These are phyloP conservation scores for Thamnaconus septentrionalis DNA, from an alignment of 2,113 vertebrate genomes.

Conservation along the genomic window DNA sequence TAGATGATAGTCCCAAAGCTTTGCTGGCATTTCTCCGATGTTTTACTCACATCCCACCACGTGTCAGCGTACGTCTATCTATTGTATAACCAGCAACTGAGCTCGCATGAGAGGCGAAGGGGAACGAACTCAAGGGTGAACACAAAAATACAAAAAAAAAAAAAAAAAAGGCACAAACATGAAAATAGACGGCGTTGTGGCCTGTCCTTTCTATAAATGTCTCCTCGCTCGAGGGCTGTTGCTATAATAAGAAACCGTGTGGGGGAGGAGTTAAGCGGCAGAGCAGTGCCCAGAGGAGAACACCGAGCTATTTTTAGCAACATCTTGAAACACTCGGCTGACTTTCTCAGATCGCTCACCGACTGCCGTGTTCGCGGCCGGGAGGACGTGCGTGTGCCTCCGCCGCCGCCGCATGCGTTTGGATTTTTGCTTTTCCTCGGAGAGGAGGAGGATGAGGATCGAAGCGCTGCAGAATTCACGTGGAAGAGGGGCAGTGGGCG, in stretches of 20 bases:
- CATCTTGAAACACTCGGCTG: slow-evolving; percentile 43
- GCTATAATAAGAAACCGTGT: slow-evolving; percentile 67
- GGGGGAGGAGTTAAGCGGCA: slow-evolving; percentile 49
- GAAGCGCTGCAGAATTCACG: too few species aligned
- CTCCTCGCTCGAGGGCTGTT: slow-evolving; percentile 42
- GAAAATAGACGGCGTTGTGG: slow-evolving; percentile 25
- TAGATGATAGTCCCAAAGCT: too few species aligned
- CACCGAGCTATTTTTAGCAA: slow-evolving; percentile 65
- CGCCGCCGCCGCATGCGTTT: slow-evolving; percentile 9
- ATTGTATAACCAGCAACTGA: slow-evolving; percentile 14
- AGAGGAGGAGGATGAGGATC: too few species aligned
- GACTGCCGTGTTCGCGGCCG: slow-evolving; percentile 50
- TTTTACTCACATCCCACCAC: too few species aligned
- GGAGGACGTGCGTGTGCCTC: slow-evolving; percentile 15
- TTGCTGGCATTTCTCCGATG: too few species aligned
- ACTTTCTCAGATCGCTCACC: slow-evolving; percentile 49
- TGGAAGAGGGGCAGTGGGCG: too few species aligned
- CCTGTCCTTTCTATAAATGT: slow-evolving; percentile 61
- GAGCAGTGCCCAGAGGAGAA: slow-evolving; percentile 48
- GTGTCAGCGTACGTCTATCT: too few species aligned
- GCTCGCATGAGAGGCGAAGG: slow-evolving; percentile 16
- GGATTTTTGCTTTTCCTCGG: not conserved
- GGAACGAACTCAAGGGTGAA: slow-evolving; percentile 23
- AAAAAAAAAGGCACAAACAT: slow-evolving; percentile 35
- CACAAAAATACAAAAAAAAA: slow-evolving; percentile 15